Conservation (phyloP, 1,140 invertebrate species). For the Drosophila repleta region DNA sequence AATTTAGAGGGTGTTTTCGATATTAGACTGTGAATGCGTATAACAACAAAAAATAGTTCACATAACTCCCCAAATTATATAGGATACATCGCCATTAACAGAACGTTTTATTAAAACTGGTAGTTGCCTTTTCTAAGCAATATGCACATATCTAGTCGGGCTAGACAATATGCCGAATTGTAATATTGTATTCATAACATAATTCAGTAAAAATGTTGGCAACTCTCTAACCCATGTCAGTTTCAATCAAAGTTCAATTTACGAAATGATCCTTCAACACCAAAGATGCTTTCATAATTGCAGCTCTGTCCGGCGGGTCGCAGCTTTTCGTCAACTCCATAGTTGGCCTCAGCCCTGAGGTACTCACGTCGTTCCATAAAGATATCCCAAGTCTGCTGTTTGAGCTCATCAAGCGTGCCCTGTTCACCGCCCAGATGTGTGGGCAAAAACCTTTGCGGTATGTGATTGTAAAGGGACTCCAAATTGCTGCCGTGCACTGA, state of each 20-base stretch:
- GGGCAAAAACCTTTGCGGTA: constrained; percentile 85
- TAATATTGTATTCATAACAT: too few species aligned
- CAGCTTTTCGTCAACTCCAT: constrained; percentile 85
- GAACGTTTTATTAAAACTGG: too few species aligned
- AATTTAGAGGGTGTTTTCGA: too few species aligned
- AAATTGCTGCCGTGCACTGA: constrained; percentile 83
- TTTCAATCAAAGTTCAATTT: constrained; percentile 79
- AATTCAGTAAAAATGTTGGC: too few species aligned
- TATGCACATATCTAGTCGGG: too few species aligned
- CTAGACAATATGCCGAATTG: too few species aligned
- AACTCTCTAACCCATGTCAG: too few species aligned
- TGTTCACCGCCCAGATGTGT: constrained; percentile 85
- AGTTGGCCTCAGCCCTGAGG: constrained; percentile 85
- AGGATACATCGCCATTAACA: too few species aligned
- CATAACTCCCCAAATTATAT: too few species aligned
- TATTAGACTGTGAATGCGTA: too few species aligned
- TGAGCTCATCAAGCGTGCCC: constrained; percentile 83
- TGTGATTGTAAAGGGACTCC: constrained; percentile 81
- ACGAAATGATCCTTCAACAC: constrained; percentile 86
- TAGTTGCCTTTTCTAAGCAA: too few species aligned
- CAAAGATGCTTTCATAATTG: constrained; percentile 85
- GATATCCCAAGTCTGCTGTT: constrained; percentile 84
- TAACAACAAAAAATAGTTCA: too few species aligned
- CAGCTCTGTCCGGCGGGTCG: constrained; percentile 85
- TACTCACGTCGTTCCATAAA: constrained; percentile 85